Percentiles rank a stretch among this genome's conserved stretches.
Evolutionary conservation across 64 coral and sea anemone genomes (phyloP).

Genomic region (Dendronephthya gigantea): DNA sequence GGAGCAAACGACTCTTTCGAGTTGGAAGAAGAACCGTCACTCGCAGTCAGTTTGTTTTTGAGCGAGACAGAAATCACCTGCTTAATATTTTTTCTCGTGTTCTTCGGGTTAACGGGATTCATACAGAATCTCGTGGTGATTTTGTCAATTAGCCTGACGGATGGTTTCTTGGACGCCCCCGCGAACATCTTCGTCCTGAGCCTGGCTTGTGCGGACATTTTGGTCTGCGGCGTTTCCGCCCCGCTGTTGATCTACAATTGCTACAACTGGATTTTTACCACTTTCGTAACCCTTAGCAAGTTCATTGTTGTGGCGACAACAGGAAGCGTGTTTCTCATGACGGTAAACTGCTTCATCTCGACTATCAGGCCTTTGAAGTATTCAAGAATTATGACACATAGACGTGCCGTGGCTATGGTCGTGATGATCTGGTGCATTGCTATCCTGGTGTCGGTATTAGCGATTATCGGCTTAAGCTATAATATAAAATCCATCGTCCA

Average conservation of each 20-base stretch:
- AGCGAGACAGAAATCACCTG: neutral
- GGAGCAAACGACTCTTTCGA: neutral
- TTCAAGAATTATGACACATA: neutral
- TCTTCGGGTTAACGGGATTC: neutral
- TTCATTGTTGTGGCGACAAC: neutral
- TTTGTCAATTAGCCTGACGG: neutral
- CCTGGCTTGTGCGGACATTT: neutral
- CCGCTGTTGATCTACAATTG: conserved; percentile 5
- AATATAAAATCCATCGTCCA: neutral
- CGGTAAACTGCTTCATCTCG: neutral
- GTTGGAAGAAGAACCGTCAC: neutral
- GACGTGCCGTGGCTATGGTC: neutral
- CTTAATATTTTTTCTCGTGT: neutral
- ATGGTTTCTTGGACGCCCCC: neutral
- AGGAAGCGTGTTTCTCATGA: neutral
- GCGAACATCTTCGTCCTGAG: neutral
- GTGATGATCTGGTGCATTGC: neutral
- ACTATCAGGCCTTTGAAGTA: neutral
- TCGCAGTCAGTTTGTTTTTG: neutral
- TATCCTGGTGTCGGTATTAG: neutral
- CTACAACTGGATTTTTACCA: neutral
- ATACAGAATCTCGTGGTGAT: neutral
- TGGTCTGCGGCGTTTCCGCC: neutral
- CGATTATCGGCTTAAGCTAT: neutral
- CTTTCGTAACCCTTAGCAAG: neutral